Base-by-base conservation (phyloP, 2,113 vertebrate species). In the Platichthys stellatus region DNA sequence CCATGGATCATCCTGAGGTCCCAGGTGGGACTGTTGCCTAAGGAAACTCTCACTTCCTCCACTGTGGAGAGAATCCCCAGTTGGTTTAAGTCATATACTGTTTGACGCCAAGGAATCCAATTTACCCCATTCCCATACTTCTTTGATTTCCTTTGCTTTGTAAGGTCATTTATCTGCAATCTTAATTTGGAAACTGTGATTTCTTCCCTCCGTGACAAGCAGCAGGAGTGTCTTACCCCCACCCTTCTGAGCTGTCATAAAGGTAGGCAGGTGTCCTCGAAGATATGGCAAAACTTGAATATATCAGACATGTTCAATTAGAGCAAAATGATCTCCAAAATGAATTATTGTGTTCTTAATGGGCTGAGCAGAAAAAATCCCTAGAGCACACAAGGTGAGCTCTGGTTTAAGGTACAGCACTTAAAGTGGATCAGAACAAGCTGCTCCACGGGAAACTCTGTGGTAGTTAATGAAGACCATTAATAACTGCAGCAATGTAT, bases 81-180 rank as follows among this genome's bases (percentile, higher is more conserved):
- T 81, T 92, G 94, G 92, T 91, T 90, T 90, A 91, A 95, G 90
- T 94, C 93, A 94, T 93, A 94, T 94, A 92, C 90, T 89, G 89
- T 92, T 92, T 91, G 91, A 92, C 68, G 92, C 88, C 86, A 81
- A 88, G 81, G 85, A 94, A 94, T 93, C 92, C 90, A 92, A 95
- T 94, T 94, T 93, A 76, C 83, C 80, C 85, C 85, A 68, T 90
- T 89, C 86, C 91, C 88, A 92, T 91, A 93, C 91, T 93, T 94
- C 89, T 88, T 90, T 92, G 87, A 93, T 94, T 94, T 92, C 89
- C 82, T 92, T 93, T 92, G 86, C 88, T 93, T 92, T 91, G 89
- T 93, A 85, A 92, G 90, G 89, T 92, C 92, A 94, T 94, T 91
- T 93, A 89, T 93, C 92, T 93, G 83, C 88, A 88, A 84, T 93